Evolutionary conservation across 2,797 vertebrate species (phyloP), one percentile per base, ranked within the genome.

Genomic region (Schizothorax lantsangensis): DNA sequence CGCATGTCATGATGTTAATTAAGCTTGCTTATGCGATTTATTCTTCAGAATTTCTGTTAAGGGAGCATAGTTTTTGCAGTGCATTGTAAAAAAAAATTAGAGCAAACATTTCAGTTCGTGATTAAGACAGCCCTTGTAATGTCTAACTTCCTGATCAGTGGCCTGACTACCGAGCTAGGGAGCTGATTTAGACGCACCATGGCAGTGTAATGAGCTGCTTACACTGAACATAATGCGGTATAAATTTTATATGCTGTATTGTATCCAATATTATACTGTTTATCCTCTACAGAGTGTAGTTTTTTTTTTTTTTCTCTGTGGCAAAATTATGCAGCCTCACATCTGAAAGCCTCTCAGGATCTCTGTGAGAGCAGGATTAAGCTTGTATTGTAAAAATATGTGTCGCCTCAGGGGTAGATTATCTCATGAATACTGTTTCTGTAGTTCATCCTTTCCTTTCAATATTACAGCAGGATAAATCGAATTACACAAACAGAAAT

Each of bases 321-420:
- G n/a, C 6, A 38, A 40, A 80, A 89, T 86, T 87, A 89, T 84
- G 49, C 79, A 84, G 79, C 49, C 83, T 89, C 75, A 87, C 88
- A 87, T 80, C 79, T 87, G 69, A 89, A 89, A 87, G 78, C 88
- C 79, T 49, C 80, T 89, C 73, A 15, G 47, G 79, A 83, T 87
- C 80, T 87, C 87, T 87, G 74, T 87, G 80, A 84, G 84, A 88
- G 87, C 52, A 86, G 86, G 88, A 88, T 89, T 88, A 88, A 83
- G 74, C 59, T 73, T 73, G 52, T 77, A 72, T 54, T 78, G 84
- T 72, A 66, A 86, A 80, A 81, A 64, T 88, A 72, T 71, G 59
- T 81, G 59, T 81, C 71, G 81, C 87, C 84, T 75, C 59, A 81
- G 84, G 84, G 77, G 71, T 64, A 84, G 86, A 89, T 89, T 80